A percentile compares a stretch with the other conserved stretches of the same genome.
phyloP scores from a whole-genome alignment of 2,113 vertebrate genomes.

The Clarias magur region DNA sequence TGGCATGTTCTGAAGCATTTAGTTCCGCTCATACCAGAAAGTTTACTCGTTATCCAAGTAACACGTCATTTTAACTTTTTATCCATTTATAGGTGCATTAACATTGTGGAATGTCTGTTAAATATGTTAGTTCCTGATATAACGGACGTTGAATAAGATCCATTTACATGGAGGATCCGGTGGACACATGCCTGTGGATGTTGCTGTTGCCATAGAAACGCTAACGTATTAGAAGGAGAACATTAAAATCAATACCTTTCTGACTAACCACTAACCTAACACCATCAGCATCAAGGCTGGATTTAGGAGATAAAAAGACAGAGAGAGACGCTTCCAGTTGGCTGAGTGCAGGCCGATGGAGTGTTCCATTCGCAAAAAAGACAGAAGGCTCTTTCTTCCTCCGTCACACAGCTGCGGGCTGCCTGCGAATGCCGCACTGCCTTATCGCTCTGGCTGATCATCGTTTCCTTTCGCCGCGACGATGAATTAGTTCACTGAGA shows the following conservation, averaged over 20 bases:
- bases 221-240: not conserved
- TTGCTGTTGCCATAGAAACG: not conserved
- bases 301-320: not conserved
- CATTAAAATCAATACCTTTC: not conserved
- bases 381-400: slow-evolving; percentile 45
- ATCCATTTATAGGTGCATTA: not conserved
- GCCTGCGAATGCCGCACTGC: slow-evolving; percentile 4
- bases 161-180: too few relatives aligned
- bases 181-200: not conserved
- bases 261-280: not conserved
- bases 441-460: not conserved
- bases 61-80: not conserved
- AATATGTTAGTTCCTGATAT: not conserved
- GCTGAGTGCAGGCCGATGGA: slow-evolving; percentile 38
- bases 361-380: not conserved
- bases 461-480: not conserved
- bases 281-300: not conserved
- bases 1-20: not conserved
- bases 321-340: not conserved
- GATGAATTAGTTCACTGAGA: not conserved
- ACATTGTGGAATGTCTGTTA: not conserved
- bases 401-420: slow-evolving; percentile 45
- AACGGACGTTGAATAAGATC: not conserved
- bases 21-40: not conserved
- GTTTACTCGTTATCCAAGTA: not conserved